Percentiles rank a stretch among this genome's conserved stretches.
phyloP scores from a whole-genome alignment of 2,888 invertebrate genomes.

The Orthosia gothica region DNA sequence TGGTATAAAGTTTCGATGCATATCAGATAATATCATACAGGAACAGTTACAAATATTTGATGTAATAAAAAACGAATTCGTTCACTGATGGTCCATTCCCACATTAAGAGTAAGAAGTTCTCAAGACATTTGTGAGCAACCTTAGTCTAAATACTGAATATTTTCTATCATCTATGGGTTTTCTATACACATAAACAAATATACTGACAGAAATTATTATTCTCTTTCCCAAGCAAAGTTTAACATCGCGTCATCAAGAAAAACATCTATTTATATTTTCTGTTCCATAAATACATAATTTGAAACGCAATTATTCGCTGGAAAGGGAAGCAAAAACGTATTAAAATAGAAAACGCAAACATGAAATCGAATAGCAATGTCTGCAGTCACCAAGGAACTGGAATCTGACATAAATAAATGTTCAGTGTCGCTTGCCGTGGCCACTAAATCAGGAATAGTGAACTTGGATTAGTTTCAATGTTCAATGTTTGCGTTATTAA shows the following conservation, averaged over 20 bases:
- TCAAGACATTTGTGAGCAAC: neutral
- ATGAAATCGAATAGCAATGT: conserved; percentile 49
- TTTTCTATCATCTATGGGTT: too few relatives aligned
- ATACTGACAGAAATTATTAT: neutral
- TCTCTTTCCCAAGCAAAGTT: neutral
- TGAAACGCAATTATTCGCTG: conserved; percentile 13
- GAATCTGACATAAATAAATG: conserved; percentile 54
- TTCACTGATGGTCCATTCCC: neutral
- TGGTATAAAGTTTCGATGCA: conserved; percentile 50
- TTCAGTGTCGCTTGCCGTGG: conserved; percentile 28
- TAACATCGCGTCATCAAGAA: neutral
- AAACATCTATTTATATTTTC: neutral
- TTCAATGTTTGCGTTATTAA: conserved; percentile 36
- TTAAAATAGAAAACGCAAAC: conserved; percentile 53
- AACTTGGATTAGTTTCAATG: conserved; percentile 62
- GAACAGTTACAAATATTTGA: conserved; percentile 24
- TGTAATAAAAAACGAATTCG: conserved; percentile 7
- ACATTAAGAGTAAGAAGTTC: neutral
- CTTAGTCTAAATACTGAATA: too few relatives aligned
- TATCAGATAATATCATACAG: conserved; percentile 32
- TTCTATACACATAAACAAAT: neutral
- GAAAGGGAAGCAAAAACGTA: conserved; percentile 31
- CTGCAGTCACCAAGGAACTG: conserved; percentile 42
- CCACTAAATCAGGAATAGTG: conserved; percentile 37
- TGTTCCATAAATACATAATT: neutral